A percentile compares a stretch with the other conserved stretches of the same genome.
These are phyloP conservation scores for Sinotaia quadrata DNA, from an alignment of 2,888 invertebrate genomes.

Conservation along the genomic window DNA sequence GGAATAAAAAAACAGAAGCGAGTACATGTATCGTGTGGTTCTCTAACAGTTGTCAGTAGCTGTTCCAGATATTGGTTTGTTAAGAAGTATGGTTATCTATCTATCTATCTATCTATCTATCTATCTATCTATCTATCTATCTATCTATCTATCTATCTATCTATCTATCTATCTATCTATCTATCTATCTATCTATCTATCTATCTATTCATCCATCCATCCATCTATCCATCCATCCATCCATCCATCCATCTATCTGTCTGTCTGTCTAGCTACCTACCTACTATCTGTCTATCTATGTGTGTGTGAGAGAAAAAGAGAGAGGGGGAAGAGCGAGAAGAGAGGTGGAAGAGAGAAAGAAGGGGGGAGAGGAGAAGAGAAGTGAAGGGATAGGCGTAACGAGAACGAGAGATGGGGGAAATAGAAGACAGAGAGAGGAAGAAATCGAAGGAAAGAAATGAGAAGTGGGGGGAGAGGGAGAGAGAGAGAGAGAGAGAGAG, in stretches of 20 bases:
- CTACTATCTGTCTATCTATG: background rate
- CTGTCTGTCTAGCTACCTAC: too few species aligned
- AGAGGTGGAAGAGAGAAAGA: constrained; percentile 13
- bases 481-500: background rate
- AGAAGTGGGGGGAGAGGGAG: constrained; percentile 5
- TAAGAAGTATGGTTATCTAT: background rate
- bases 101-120: too few species aligned
- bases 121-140: background rate
- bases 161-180: background rate
- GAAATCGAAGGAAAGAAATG: constrained; percentile 12
- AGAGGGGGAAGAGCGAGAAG: background rate
- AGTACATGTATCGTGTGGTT: too few species aligned
- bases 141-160: constrained; percentile 3
- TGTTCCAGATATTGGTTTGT: too few species aligned
- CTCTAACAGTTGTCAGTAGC: too few species aligned
- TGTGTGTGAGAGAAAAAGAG: background rate
- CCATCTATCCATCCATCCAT: too few species aligned
- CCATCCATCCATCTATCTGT: too few species aligned
- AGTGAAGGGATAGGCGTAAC: background rate
- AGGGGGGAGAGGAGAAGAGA: constrained; percentile 16
- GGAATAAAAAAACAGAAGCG: too few species aligned
- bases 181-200: background rate
- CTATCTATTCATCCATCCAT: too few species aligned
- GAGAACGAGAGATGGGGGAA: background rate
- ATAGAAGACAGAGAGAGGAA: constrained; percentile 4